Conservation (phyloP, 2,113 vertebrate genomes). For the Herpetotheres cachinnans region DNA sequence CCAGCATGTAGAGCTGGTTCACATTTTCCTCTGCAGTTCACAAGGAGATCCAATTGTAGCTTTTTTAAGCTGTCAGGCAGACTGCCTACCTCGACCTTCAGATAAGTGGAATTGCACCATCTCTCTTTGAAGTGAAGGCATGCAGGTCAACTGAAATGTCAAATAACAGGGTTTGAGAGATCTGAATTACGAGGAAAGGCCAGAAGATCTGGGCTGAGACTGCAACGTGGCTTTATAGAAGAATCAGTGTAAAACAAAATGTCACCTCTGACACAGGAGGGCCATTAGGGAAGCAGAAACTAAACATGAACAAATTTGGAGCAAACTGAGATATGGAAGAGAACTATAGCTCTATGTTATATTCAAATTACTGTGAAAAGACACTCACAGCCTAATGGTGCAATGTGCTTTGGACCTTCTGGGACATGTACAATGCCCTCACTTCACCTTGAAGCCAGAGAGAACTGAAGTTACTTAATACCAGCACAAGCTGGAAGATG, state of each 20-base stretch:
- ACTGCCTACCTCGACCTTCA: constrained; percentile 37
- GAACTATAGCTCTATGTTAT: neutral
- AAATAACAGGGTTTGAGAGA: constrained; percentile 6
- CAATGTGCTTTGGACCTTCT: neutral
- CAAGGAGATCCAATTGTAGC: neutral
- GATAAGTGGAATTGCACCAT: constrained; percentile 22
- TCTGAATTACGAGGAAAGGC: constrained; percentile 36
- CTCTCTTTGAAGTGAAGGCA: constrained; percentile 34
- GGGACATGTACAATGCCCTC: neutral
- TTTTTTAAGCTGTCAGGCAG: constrained; percentile 24
- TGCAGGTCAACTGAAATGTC: neutral
- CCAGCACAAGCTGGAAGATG: neutral
- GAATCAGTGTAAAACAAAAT: neutral
- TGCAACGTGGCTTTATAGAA: neutral
- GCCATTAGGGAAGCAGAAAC: neutral
- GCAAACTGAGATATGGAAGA: neutral
- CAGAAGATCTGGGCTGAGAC: neutral
- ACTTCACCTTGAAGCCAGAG: neutral
- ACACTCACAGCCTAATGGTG: neutral
- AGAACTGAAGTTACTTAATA: neutral
- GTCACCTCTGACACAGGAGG: neutral
- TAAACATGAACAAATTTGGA: neutral
- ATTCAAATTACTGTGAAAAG: neutral
- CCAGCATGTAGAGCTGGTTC: neutral
- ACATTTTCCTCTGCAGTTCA: neutral